Evolutionary conservation across 64 coral and sea anemone species (phyloP), one percentile per base, ranked within the genome.

Genomic region (Pocillopora verrucosa): DNA sequence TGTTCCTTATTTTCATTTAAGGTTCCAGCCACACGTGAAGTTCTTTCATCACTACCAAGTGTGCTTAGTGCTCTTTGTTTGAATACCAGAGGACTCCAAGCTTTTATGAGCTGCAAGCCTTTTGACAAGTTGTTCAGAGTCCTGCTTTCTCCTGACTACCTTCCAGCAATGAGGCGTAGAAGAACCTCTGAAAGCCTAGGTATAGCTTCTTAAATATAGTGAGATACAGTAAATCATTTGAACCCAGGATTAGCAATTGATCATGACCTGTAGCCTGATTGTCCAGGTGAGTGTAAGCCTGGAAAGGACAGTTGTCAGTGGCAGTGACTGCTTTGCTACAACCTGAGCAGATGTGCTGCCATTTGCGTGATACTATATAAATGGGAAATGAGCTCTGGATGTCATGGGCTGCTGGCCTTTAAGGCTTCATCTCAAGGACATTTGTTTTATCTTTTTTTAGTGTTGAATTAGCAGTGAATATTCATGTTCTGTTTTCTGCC

Each of bases 71-170:
- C 97, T 1, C 30, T 99, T 74, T 99, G 97, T 89, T 87, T 99
- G 11, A 99, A 99, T 78, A 95, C 87, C 56, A 68, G 97, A 81
- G 97, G 97, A 24, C 80, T 99, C 19, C 97, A 99, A 77, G 97
- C 97, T 9, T 99, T 99, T 81, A 99, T 99, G 94, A 92, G 91
- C 9, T 99, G 97, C 34, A 92, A 99, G 80, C 97, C 97, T 65
- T 99, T 99, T 87, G 91, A 95, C 84, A 99, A 99, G 75, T 84
- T 99, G 34, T 99, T 99, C 83, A 88, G 90, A 73, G 97, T 99
- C 22, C 80, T 99, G 79, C 75, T 99, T 13, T 92, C 97, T 25
- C 93, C 94, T 12, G 97, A 95, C 41, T 99, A 99, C 22, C 94
- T 99, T 26, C 97, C 97, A 86, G 97, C 96, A 56, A 98, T 98